A percentile compares a stretch with the other conserved stretches of the same genome.
phyloP scores from a whole-genome alignment of 64 coral and sea anemone genomes.

The Montipora efflorescens region DNA sequence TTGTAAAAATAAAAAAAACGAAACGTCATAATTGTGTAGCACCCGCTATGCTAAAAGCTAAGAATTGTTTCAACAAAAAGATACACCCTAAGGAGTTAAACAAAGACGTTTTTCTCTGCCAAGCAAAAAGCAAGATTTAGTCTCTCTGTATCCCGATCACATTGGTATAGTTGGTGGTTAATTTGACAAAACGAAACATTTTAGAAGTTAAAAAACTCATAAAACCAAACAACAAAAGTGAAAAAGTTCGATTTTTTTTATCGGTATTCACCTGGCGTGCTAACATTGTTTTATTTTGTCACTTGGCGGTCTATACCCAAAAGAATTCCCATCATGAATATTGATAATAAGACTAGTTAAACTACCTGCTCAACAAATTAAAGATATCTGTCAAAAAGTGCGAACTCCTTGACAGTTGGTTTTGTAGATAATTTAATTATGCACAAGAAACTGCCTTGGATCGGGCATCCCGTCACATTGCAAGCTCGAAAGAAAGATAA shows the following conservation, averaged over 20 bases:
- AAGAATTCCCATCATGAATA: constrained; percentile 16
- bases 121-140: background rate
- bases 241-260: background rate
- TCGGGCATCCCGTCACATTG: background rate
- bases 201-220: background rate
- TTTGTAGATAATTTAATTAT: constrained; percentile 28
- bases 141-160: background rate
- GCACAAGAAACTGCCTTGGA: constrained; percentile 9
- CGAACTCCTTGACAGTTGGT: background rate
- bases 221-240: background rate
- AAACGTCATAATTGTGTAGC: no score
- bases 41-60: no score
- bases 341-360: constrained; percentile 50
- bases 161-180: background rate
- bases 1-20: no score
- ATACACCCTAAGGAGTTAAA: background rate
- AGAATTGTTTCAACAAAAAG: no score
- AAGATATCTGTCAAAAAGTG: constrained; percentile 30
- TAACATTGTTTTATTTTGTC: constrained; percentile 3
- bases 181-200: background rate
- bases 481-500: background rate
- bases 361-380: constrained; percentile 45
- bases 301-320: constrained; percentile 11
- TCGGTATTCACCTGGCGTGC: background rate
- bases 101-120: background rate